Conservation (phyloP, 2,797 vertebrate species). For the Mormyrus proboscirostris region DNA sequence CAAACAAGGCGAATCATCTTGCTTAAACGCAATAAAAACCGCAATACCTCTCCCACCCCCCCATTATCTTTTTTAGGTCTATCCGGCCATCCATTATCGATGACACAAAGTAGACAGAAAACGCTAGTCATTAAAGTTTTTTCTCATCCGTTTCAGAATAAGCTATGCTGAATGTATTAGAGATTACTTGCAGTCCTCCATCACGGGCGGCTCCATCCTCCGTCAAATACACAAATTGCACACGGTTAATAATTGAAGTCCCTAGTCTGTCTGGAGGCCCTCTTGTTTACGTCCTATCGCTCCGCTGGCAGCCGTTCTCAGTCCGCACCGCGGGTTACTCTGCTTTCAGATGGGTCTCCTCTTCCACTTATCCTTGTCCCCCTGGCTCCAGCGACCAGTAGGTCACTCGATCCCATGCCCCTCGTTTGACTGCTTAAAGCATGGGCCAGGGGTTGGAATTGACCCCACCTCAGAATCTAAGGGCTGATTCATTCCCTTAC, state of each 20-base stretch:
- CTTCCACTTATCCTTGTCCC: background rate
- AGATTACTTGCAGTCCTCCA: background rate
- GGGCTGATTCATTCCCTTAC: background rate
- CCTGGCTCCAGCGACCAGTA: background rate
- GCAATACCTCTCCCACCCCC: background rate
- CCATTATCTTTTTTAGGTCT: background rate
- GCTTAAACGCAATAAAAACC: background rate
- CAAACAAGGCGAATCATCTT: background rate
- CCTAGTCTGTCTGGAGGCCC: background rate
- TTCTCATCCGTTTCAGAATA: background rate
- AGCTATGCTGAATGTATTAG: background rate
- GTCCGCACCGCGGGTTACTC: background rate
- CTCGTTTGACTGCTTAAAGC: background rate
- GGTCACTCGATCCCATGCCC: background rate
- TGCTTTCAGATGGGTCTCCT: background rate
- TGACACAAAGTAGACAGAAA: slow-evolving; percentile 9
- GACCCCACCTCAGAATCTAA: background rate
- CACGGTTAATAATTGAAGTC: background rate
- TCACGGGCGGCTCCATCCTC: background rate
- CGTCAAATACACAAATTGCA: background rate
- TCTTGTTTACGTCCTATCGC: background rate
- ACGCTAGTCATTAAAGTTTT: background rate
- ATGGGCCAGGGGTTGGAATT: background rate
- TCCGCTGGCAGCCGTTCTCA: background rate
- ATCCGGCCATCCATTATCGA: background rate